These are phyloP conservation scores for Formicarius rufipectus DNA, from an alignment of 2,113 vertebrate species.

Conservation along the genomic window DNA sequence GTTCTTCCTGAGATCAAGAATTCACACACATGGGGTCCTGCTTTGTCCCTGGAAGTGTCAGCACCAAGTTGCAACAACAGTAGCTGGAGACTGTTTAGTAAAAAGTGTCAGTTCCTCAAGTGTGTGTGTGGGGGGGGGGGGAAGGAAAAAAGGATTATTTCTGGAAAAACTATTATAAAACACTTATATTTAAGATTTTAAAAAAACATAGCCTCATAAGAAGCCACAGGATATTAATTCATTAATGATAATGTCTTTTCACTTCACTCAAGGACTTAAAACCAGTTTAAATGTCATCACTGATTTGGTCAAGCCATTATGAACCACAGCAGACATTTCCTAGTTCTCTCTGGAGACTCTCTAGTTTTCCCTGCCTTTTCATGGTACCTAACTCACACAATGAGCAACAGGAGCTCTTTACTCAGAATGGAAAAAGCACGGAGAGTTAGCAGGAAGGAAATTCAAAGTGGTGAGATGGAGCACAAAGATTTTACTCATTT, in stretches of 20 bases:
- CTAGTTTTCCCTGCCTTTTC: background rate
- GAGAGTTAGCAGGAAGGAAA: background rate
- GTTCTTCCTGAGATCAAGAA: background rate
- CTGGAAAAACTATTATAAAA: background rate
- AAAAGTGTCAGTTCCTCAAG: background rate
- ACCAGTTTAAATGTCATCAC: background rate
- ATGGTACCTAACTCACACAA: background rate
- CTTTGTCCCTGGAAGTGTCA: background rate
- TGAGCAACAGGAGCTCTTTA: background rate
- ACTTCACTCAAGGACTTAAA: background rate
- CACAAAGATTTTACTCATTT: background rate
- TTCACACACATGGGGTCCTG: background rate
- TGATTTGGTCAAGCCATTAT: background rate
- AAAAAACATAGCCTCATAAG: background rate
- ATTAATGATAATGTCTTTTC: constrained; percentile 23
- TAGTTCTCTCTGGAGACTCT: background rate
- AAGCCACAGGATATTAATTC: constrained; percentile 7
- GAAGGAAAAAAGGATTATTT: background rate
- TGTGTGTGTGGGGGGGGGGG: too few relatives aligned
- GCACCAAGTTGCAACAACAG: fast-evolving
- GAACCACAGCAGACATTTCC: background rate
- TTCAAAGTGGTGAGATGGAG: background rate
- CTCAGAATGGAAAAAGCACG: background rate
- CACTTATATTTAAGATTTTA: background rate
- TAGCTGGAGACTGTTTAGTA: background rate